These are phyloP conservation scores for Macrosiphum euphorbiae DNA, from an alignment of 2,888 invertebrate species.

Conservation along the genomic window DNA sequence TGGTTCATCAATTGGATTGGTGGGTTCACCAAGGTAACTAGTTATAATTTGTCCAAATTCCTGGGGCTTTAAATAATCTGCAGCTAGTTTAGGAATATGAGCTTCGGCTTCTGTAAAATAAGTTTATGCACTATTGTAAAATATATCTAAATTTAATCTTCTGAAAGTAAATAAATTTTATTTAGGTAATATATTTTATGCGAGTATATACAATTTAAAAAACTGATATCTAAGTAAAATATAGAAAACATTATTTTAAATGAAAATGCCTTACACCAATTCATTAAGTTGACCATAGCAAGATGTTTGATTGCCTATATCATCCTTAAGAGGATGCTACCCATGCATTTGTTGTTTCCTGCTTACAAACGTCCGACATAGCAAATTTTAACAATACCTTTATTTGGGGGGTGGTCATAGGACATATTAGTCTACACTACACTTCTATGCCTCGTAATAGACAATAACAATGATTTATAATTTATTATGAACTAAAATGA, in stretches of 20 bases:
- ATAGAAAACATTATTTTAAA: background rate
- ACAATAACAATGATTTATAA: too few relatives aligned
- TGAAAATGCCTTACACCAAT: background rate
- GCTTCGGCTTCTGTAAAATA: constrained; percentile 59
- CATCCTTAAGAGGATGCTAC: background rate
- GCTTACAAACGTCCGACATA: too few relatives aligned
- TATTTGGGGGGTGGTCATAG: too few relatives aligned
- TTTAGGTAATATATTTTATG: background rate
- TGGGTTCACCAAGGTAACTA: constrained; percentile 40
- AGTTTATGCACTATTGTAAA: background rate
- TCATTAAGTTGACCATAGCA: too few relatives aligned
- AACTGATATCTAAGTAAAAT: background rate
- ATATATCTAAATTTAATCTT: background rate
- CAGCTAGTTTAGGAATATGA: constrained; percentile 42
- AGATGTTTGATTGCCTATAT: background rate
- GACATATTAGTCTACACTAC: too few relatives aligned
- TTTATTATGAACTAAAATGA: too few relatives aligned
- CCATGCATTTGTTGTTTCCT: too few relatives aligned
- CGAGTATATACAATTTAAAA: background rate
- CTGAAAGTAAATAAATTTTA: background rate
- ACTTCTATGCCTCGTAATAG: too few relatives aligned
- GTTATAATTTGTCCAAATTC: constrained; percentile 65
- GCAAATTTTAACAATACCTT: too few relatives aligned
- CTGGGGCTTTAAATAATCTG: constrained; percentile 39
- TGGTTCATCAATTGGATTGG: background rate